Evolutionary conservation across 2,888 invertebrate species (phyloP).

Genomic region (Temnothorax unifasciatus): DNA sequence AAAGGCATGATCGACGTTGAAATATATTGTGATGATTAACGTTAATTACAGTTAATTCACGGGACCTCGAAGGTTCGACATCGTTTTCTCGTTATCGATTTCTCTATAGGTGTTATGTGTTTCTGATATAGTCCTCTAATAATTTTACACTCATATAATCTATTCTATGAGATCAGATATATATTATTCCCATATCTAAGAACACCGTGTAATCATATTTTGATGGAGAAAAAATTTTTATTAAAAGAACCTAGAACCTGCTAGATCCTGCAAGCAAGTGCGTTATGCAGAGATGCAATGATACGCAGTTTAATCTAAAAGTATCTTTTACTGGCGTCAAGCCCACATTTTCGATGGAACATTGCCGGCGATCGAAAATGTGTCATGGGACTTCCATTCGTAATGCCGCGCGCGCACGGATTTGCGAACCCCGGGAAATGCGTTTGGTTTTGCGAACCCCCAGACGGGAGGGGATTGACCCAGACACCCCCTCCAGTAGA

Average conservation of each 20-base stretch:
- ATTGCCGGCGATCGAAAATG: conserved; percentile 46
- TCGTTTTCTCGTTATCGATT: not conserved
- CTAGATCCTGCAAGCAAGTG: not conserved
- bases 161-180: not conserved
- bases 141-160: not conserved
- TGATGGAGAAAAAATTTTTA: not conserved
- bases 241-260: not conserved
- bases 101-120: not conserved
- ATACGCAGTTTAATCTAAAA: not conserved
- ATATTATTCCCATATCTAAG: not conserved
- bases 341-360: conserved; percentile 15
- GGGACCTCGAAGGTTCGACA: not conserved
- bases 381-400: conserved; percentile 45
- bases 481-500: conserved; percentile 86
- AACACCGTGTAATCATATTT: not conserved
- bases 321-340: conserved; percentile 23
- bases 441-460: conserved; percentile 84
- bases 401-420: conserved; percentile 54
- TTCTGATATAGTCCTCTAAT: not conserved
- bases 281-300: not conserved
- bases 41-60: not conserved
- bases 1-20: not conserved
- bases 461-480: conserved; percentile 86
- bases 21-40: not conserved
- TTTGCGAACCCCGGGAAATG: conserved; percentile 85